phyloP scores from a whole-genome alignment of 1,140 invertebrate species.

The Pogonomyrmex californicus region DNA sequence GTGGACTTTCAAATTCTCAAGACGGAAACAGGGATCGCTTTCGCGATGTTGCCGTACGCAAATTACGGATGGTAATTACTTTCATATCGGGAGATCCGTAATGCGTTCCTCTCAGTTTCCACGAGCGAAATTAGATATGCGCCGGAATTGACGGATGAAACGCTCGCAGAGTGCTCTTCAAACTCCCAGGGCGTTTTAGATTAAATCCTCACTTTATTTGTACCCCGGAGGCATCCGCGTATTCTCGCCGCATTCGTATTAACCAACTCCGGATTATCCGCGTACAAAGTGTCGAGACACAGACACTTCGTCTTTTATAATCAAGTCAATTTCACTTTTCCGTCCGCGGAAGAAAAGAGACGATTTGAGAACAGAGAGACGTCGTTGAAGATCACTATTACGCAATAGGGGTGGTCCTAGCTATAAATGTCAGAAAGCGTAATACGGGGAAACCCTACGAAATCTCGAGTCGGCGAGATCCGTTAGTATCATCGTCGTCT shows the following conservation, averaged over 20 bases:
- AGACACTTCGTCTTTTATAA: neutral
- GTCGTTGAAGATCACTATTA: neutral
- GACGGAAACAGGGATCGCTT: neutral
- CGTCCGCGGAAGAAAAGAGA: neutral
- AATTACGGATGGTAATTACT: neutral
- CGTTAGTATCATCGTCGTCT: slow-evolving; percentile 53
- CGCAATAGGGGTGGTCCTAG: slow-evolving; percentile 49
- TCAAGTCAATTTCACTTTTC: neutral
- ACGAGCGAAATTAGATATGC: neutral
- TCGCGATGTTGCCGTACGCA: neutral
- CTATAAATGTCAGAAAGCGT: slow-evolving; percentile 23
- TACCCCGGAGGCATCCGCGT: neutral
- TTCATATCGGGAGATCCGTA: slow-evolving; percentile 6
- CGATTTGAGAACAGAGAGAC: neutral
- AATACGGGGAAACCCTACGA: slow-evolving; percentile 57
- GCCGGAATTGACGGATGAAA: neutral
- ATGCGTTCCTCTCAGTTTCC: neutral
- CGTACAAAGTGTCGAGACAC: neutral
- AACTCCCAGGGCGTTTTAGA: neutral
- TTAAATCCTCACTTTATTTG: slow-evolving; percentile 14
- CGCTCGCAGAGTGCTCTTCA: neutral
- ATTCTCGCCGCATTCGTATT: neutral
- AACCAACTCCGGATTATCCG: neutral
- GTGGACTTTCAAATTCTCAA: neutral
- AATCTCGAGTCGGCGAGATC: slow-evolving; percentile 51